Evolutionary conservation across 2,113 vertebrate species (phyloP).

Genomic region (Pedionomus torquatus): DNA sequence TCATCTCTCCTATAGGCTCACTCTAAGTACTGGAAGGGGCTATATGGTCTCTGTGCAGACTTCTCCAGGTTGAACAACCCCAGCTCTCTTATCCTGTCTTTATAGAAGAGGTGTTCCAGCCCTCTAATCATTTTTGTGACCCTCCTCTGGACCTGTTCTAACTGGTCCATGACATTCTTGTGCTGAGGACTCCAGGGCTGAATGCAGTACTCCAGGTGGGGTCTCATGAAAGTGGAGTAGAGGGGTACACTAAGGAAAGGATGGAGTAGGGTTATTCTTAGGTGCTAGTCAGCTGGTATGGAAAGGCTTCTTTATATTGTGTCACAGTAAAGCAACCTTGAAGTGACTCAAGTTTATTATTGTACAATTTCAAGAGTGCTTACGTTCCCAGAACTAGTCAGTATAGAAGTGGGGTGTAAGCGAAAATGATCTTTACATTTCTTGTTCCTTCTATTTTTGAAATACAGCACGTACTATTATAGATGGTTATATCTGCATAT

Average conservation of each 20-base stretch:
- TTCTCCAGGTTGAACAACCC: too few species aligned
- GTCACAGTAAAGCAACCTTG: background rate
- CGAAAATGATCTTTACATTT: background rate
- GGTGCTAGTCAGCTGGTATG: rapidly evolving
- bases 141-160: too few species aligned
- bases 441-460: background rate
- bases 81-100: too few species aligned
- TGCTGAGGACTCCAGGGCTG: too few species aligned
- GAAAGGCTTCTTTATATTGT: background rate
- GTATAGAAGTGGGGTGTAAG: background rate
- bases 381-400: background rate
- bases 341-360: background rate
- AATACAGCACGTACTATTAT: background rate
- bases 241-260: background rate
- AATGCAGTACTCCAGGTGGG: too few species aligned
- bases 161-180: too few species aligned
- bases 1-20: too few species aligned
- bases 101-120: too few species aligned
- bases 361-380: background rate
- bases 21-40: too few species aligned
- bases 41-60: too few species aligned
- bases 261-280: rapidly evolving
- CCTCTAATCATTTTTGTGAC: too few species aligned
- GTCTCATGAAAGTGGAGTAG: too few species aligned
- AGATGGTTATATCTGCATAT: constrained; percentile 21